A percentile compares a stretch with the other conserved stretches of the same genome.
phyloP scores from a whole-genome alignment of 2,113 vertebrate genomes.

The Bos javanicus region DNA sequence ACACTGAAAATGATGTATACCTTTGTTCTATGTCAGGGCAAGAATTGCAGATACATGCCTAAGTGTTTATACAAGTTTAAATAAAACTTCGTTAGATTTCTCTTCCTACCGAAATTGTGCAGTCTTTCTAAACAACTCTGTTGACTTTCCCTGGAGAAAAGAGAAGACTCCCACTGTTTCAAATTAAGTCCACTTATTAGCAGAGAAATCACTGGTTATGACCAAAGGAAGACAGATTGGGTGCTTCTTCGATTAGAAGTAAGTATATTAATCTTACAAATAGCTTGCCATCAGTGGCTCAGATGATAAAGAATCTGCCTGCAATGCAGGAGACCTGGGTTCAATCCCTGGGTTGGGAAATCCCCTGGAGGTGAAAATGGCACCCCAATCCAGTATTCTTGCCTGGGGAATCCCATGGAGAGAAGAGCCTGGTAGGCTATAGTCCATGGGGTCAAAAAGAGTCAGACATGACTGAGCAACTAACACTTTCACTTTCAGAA shows the following conservation, averaged over 20 bases:
- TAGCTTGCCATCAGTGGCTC: background rate
- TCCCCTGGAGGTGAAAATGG: background rate
- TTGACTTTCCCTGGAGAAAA: constrained; percentile 19
- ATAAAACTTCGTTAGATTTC: background rate
- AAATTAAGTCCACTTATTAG: constrained; percentile 17
- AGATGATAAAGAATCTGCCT: background rate
- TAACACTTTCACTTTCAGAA: background rate
- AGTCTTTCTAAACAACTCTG: background rate
- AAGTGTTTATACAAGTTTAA: background rate
- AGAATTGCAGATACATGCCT: background rate
- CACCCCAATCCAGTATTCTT: background rate
- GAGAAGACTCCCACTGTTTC: constrained; percentile 5
- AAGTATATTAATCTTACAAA: constrained; percentile 4
- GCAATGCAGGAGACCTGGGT: background rate
- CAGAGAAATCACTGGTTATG: background rate
- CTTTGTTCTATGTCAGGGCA: background rate
- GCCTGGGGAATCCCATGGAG: background rate
- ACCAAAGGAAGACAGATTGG: constrained; percentile 24
- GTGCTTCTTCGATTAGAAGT: background rate
- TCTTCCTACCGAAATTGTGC: background rate
- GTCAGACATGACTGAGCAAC: background rate
- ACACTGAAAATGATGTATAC: background rate
- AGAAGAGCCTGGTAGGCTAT: background rate
- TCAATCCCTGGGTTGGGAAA: background rate
- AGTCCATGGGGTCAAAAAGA: background rate